phyloP scores from a whole-genome alignment of 2,888 invertebrate species.

The Limnephilus lunatus region DNA sequence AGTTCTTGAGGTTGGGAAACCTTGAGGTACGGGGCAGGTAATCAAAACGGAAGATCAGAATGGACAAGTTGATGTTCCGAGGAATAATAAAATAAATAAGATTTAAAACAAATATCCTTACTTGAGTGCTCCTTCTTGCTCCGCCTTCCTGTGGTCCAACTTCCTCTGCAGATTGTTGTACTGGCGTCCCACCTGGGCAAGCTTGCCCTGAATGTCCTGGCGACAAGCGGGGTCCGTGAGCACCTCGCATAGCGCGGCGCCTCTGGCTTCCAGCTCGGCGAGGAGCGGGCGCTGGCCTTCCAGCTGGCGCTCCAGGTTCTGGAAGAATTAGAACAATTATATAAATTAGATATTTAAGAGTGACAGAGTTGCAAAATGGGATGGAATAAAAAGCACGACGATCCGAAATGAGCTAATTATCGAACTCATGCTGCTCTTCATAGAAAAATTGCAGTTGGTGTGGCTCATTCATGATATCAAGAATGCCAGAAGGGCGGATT shows the following conservation, averaged over 20 bases:
- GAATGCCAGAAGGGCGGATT: no score
- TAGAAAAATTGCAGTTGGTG: no score
- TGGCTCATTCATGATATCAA: no score
- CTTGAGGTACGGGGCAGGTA: neutral
- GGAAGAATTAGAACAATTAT: constrained; percentile 25
- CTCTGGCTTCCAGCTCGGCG: constrained; percentile 93
- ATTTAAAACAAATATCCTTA: constrained; percentile 69
- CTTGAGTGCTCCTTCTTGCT: constrained; percentile 88
- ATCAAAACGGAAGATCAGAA: neutral
- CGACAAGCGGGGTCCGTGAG: constrained; percentile 93
- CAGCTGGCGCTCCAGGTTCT: constrained; percentile 89
- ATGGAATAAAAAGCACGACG: no score
- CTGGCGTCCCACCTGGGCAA: constrained; percentile 90
- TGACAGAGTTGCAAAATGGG: no score
- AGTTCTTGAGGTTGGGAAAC: no score
- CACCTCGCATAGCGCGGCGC: constrained; percentile 90
- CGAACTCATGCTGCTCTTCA: no score
- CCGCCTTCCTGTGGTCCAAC: constrained; percentile 91
- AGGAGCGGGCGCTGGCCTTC: constrained; percentile 92
- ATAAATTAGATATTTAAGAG: neutral
- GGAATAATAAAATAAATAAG: neutral
- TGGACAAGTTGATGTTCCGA: neutral
- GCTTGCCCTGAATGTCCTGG: constrained; percentile 93
- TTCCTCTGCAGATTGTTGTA: constrained; percentile 94
- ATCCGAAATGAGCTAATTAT: no score